Conservation (phyloP, 2,888 invertebrate species). For the Scrobipalpa costella region DNA sequence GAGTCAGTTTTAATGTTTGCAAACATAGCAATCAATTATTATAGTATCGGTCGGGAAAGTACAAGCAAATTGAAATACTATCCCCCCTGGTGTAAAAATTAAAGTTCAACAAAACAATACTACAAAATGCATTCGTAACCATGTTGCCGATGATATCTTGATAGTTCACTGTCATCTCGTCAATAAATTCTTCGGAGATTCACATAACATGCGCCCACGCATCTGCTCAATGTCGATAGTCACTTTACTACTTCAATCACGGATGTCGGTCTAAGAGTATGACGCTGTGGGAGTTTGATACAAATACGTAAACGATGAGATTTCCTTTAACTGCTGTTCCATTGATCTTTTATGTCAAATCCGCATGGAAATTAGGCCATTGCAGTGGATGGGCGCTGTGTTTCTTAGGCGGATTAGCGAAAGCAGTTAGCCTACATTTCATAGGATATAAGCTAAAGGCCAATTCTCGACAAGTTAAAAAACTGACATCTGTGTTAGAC, state of each 20-base stretch:
- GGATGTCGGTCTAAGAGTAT: not conserved
- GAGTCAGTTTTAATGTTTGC: too few relatives aligned
- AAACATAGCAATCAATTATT: too few relatives aligned
- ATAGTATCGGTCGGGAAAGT: too few relatives aligned
- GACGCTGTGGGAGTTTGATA: not conserved
- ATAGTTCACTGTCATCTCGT: not conserved
- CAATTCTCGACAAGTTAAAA: not conserved
- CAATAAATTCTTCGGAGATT: slow-evolving; percentile 6
- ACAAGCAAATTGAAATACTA: too few relatives aligned
- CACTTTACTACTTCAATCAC: not conserved
- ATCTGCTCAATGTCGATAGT: slow-evolving; percentile 19
- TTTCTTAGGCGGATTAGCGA: too few relatives aligned
- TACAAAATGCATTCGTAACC: not conserved
- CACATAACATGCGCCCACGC: slow-evolving; percentile 19
- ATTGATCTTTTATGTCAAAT: too few relatives aligned
- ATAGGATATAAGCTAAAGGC: too few relatives aligned
- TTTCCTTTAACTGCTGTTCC: not conserved
- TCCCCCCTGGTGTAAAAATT: too few relatives aligned
- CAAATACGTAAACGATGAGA: not conserved
- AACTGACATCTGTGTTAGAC: not conserved
- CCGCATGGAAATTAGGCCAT: too few relatives aligned
- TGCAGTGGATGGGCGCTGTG: too few relatives aligned
- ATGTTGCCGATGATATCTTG: not conserved
- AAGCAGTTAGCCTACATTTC: too few relatives aligned
- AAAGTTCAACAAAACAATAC: too few relatives aligned